Evolutionary conservation across 2,888 invertebrate species (phyloP), one percentile per base, ranked within the genome.

Genomic region (Meta bourneti): DNA sequence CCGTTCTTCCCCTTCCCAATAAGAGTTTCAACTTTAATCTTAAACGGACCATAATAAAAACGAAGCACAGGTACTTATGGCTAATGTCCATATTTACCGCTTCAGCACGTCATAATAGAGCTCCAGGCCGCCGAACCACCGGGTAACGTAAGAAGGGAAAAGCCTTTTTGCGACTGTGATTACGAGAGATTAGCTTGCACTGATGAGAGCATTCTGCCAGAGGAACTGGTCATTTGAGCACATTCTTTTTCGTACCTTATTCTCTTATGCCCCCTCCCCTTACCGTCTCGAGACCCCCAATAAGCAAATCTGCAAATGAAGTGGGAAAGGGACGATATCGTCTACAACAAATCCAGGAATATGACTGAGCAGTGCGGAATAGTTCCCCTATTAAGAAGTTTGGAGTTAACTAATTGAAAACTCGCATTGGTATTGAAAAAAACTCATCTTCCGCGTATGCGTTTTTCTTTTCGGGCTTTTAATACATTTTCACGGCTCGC

Each of bases 51-150:
- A 74, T 89, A 92, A 92, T 92, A 92, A 92, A 92, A 92, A 92
- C 92, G 89, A 89, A 92, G 89, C 83, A 79, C 89, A 86, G 85
- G 89, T 92, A 92, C 92, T 92, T 92, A 92, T 81, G 54, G 86
- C 86, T 92, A 92, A 92, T 92, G 92, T 92, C 83, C 92, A 92
- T 92, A 92, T 92, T 92, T 92, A 92, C 92, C 92, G 92, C 89
- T 92, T 92, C 92, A 92, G 92, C 82, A 89, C 89, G 89, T 92
- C 81, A 92, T 92, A 92, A 92, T 89, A 92, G 92, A 89, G 92
- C 82, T 78, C 52, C 71, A 75, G 85, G 75, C 72, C 80, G 81
- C 77, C 82, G 86, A 51, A 20, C 72, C 82, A n/a, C 71, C 72
- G 16, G 61, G 61, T 48, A 51, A 9, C 19, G 70, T 54, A 79